These are phyloP conservation scores for Brassicogethes aeneus DNA, from an alignment of 2,888 invertebrate species.

Conservation along the genomic window DNA sequence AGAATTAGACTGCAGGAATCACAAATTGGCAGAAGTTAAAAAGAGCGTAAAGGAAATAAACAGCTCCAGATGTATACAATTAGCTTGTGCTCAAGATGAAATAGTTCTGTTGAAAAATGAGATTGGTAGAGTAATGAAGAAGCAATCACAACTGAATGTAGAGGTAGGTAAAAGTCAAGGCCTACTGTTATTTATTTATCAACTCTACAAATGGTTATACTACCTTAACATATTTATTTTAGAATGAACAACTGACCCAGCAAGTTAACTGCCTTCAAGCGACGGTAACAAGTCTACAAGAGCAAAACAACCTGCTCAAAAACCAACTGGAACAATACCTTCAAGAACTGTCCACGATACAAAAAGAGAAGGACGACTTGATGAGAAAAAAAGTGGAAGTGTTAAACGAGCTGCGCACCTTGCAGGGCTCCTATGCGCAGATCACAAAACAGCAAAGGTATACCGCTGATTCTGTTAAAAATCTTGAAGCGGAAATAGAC, in stretches of 20 bases:
- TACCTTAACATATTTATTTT: conserved; percentile 9
- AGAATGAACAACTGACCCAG: conserved; percentile 32
- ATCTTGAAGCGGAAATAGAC: conserved; percentile 31
- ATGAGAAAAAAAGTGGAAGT: conserved; percentile 28
- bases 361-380: conserved; percentile 28
- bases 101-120: conserved; percentile 29
- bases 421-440: conserved; percentile 23
- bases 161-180: conserved; percentile 31
- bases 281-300: conserved; percentile 22
- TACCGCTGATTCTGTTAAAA: conserved; percentile 26
- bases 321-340: conserved; percentile 30
- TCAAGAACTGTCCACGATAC: conserved; percentile 21
- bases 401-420: conserved; percentile 25
- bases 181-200: no score
- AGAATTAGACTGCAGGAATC: conserved; percentile 19
- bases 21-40: conserved; percentile 22
- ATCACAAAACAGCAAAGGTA: conserved; percentile 27
- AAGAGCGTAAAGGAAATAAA: conserved; percentile 20
- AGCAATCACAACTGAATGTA: conserved; percentile 23
- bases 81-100: conserved; percentile 28
- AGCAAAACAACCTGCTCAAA: conserved; percentile 25
- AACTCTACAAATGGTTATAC: no score
- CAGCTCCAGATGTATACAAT: conserved; percentile 19
- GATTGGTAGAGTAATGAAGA: conserved; percentile 26
- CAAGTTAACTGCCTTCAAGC: conserved; percentile 25